Base-by-base conservation (phyloP, 2,888 invertebrate genomes). In the Cryptus viduatorius region DNA sequence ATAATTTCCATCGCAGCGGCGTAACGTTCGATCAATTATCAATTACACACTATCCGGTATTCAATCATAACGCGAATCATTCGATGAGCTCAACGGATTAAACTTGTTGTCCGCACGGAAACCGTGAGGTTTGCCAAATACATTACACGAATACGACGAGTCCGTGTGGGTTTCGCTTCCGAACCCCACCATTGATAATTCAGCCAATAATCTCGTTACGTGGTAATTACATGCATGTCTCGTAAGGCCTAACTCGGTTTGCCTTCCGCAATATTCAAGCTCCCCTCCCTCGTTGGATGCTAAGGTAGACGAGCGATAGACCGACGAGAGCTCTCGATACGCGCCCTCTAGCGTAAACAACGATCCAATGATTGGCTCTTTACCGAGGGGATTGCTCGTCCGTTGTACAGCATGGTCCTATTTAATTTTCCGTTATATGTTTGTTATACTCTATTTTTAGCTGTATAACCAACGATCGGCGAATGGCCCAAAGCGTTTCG, bases 181-280 rank as follows among this genome's bases (percentile, higher is more conserved):
- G 61, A 24, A 61, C 31, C 59, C 16, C 24, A 31, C 59, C 10
- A 69, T 48, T 65, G 72, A 73, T 73, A 44, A 72, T 81, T 64
- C 53, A n/a, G 53, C 72, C 72, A 68, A 84, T 84, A 81, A 84
- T 78, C 77, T 68, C 31, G 50, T 73, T 77, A 78, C 44, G 81
- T 12, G 50, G 48, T 73, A 67, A 78, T 84, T 69, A 78, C 73
- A 81, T 56, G 42, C 72, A 73, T 68, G 64, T 75, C 81, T 59
- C 61, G 56, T 56, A 59, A 65, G 59, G 59, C 68, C 78, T 61
- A 67, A 68, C 73, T 84, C 68, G 64, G 72, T 72, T 81, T 46
- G 56, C 81, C 68, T 53, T 68, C 67, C 46, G 80, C 73, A 81
- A 81, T 73, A 81, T 84, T 75, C 78, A 48, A 64, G 7, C 12